A percentile compares a stretch with the other conserved stretches of the same genome.
These are phyloP conservation scores for Caenorhabditis virilis DNA, from an alignment of 2,888 invertebrate species.

Conservation along the genomic window DNA sequence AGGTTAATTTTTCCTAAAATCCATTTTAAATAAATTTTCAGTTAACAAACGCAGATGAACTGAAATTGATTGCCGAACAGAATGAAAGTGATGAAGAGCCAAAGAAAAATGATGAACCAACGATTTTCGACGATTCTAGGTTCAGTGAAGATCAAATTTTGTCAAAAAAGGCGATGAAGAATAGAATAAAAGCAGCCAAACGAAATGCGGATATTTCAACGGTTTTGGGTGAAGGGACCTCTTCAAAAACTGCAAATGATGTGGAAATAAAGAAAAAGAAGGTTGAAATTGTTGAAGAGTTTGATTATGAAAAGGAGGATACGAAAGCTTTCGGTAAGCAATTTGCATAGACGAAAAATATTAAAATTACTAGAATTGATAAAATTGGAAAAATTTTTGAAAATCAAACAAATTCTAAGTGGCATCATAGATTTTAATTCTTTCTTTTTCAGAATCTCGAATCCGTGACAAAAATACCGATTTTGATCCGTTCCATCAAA, in stretches of 20 bases:
- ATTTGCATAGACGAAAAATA: neutral
- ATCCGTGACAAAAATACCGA: conserved; percentile 16
- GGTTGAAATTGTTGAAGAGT: conserved; percentile 31
- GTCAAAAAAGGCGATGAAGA: conserved; percentile 50
- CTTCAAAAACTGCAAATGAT: neutral
- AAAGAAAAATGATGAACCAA: conserved; percentile 1
- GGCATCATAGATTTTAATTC: neutral
- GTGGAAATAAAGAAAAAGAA: conserved; percentile 11
- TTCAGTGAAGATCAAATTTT: conserved; percentile 43
- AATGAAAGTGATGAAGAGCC: neutral
- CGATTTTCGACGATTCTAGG: conserved; percentile 21
- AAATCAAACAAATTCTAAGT: too few relatives aligned
- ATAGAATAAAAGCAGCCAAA: conserved; percentile 22
- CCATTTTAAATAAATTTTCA: conserved; percentile 2
- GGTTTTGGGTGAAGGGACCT: conserved; percentile 15
- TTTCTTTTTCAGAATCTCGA: conserved; percentile 29
- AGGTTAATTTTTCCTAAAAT: neutral
- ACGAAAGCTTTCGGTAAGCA: conserved; percentile 32
- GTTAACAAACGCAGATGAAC: conserved; percentile 11
- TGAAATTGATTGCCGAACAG: conserved; percentile 1
- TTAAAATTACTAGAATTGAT: neutral
- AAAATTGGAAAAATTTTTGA: neutral
- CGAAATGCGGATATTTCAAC: conserved; percentile 23
- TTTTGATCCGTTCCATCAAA: conserved; percentile 46
- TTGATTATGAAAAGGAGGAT: conserved; percentile 28